A percentile compares a stretch with the other conserved stretches of the same genome.
phyloP scores from a whole-genome alignment of 2,113 vertebrate genomes.

The Aplodontia rufa region DNA sequence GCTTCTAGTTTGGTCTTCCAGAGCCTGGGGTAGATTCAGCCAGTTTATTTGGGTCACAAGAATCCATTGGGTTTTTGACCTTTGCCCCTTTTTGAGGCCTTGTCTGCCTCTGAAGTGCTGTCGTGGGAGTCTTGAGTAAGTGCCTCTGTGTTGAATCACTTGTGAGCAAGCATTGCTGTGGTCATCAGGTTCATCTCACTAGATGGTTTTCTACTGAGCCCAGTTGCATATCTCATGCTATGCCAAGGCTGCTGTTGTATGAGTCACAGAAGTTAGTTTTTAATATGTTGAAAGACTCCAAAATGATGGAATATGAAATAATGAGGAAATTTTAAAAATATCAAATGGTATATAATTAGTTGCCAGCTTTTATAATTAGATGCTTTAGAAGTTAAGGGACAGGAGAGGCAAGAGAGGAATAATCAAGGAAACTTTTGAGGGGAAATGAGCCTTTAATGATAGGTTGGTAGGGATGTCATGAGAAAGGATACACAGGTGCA shows the following conservation, averaged over 20 bases:
- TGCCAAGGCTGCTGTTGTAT: not conserved
- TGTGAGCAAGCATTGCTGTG: slow-evolving; percentile 14
- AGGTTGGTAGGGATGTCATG: not conserved
- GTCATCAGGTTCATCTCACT: not conserved
- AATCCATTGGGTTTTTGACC: not conserved
- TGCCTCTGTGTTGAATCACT: not conserved
- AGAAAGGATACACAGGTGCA: not conserved
- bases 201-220: not conserved
- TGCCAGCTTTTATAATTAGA: slow-evolving; percentile 15
- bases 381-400: not conserved
- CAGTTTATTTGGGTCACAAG: slow-evolving; percentile 45
- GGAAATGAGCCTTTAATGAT: not conserved
- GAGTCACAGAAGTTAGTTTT: slow-evolving; percentile 37
- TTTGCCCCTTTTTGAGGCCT: not conserved
- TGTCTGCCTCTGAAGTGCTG: slow-evolving; percentile 14
- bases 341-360: slow-evolving; percentile 17
- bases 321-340: slow-evolving; percentile 32
- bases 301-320: not conserved
- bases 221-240: not conserved
- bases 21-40: not conserved
- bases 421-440: not conserved
- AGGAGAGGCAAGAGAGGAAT: not conserved
- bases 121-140: not conserved
- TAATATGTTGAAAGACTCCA: not conserved
- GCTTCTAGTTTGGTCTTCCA: not conserved